Percentiles rank a stretch among this genome's conserved stretches.
Conservation (phyloP, 2,797 vertebrate species). For the Parauchenoglanis ngamensis region DNA sequence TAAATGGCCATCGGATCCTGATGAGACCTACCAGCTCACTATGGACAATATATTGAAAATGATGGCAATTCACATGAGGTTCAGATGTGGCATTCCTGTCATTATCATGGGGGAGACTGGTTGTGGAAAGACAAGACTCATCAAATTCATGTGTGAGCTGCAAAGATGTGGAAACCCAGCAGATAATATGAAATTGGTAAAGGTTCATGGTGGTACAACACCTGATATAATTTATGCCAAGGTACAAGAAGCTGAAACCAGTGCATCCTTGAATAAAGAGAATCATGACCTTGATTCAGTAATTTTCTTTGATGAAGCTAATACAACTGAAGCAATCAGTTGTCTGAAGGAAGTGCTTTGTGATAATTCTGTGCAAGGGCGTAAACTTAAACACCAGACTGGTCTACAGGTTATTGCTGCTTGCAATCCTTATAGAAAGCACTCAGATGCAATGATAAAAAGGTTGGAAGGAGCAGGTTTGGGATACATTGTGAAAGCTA, state of each 20-base stretch:
- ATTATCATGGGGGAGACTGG: constrained; percentile 98
- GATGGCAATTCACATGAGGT: constrained; percentile 93
- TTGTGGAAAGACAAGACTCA: constrained; percentile 93
- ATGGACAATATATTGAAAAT: constrained; percentile 94
- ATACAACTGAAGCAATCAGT: constrained; percentile 91
- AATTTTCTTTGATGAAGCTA: constrained; percentile 95
- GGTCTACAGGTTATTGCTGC: constrained; percentile 90
- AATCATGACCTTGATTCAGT: constrained; percentile 82
- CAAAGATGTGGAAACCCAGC: constrained; percentile 68
- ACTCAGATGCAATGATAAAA: constrained; percentile 85
- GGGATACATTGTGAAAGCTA: constrained; percentile 87
- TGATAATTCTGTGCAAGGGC: constrained; percentile 83
- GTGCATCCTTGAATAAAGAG: constrained; percentile 77
- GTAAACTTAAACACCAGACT: constrained; percentile 48
- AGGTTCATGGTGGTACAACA: constrained; percentile 93
- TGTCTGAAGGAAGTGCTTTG: constrained; percentile 96
- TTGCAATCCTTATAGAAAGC: constrained; percentile 95
- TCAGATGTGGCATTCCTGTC: constrained; percentile 93
- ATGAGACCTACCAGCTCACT: constrained; percentile 92
- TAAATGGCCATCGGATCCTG: constrained; percentile 84
- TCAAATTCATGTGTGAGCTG: constrained; percentile 88
- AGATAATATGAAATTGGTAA: constrained; percentile 90
- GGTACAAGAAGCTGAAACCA: constrained; percentile 80
- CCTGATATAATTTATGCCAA: constrained; percentile 83
- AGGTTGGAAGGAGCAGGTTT: constrained; percentile 89